phyloP scores from a whole-genome alignment of 2,797 vertebrate species.

The Lagodon rhomboides region DNA sequence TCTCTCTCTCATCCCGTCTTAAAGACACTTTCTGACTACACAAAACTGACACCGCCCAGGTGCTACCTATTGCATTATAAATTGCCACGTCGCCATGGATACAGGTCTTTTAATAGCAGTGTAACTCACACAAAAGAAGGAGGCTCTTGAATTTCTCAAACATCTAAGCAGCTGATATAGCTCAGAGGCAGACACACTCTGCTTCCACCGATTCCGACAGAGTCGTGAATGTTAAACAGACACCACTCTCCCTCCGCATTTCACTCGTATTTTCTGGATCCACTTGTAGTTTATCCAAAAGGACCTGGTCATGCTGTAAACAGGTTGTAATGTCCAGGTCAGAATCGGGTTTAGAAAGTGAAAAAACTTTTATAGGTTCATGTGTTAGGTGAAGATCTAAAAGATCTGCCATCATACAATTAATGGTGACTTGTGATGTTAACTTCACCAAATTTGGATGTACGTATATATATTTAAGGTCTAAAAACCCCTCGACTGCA shows the following conservation, averaged over 20 bases:
- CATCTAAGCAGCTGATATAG: neutral
- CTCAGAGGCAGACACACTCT: neutral
- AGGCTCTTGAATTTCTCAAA: neutral
- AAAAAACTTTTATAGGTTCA: too few species aligned
- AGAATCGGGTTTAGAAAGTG: neutral
- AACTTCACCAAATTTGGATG: neutral
- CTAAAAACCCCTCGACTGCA: neutral
- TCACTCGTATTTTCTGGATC: neutral
- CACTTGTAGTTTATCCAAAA: neutral
- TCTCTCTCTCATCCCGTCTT: slow-evolving; percentile 7
- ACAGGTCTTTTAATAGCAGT: neutral
- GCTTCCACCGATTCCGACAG: neutral
- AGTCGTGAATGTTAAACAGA: neutral
- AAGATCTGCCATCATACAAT: neutral
- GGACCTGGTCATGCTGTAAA: neutral
- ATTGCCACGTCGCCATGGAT: neutral
- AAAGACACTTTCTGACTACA: neutral
- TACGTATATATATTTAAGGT: too few species aligned
- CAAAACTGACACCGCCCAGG: neutral
- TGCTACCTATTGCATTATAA: neutral
- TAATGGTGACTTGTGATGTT: neutral
- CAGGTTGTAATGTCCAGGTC: neutral
- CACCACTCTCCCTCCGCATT: neutral
- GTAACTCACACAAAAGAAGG: neutral
- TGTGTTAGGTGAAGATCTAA: neutral